phyloP scores from a whole-genome alignment of 2,888 invertebrate species.

The Uloborus plumipes region DNA sequence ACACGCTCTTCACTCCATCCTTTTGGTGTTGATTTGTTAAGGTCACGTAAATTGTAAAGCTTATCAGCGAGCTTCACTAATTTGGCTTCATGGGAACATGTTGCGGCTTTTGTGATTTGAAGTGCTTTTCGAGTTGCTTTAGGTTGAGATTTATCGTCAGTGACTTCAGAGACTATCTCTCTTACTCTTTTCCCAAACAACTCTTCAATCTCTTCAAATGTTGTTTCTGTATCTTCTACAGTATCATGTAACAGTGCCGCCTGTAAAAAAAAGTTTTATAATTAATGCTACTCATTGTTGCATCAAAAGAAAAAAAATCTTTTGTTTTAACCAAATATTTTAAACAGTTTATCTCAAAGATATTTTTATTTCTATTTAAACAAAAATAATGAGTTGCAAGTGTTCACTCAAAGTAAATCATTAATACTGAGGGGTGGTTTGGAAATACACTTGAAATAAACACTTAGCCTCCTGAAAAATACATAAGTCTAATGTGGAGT shows the following conservation, averaged over 20 bases:
- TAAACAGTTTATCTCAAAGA: too few species aligned
- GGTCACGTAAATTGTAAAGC: constrained; percentile 83
- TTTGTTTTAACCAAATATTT: too few species aligned
- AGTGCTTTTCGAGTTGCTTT: constrained; percentile 77
- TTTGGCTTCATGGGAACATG: constrained; percentile 77
- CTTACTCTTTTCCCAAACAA: constrained; percentile 75
- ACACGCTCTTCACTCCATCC: constrained; percentile 78
- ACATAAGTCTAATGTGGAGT: too few species aligned
- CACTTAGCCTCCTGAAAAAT: too few species aligned
- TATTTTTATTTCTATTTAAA: too few species aligned
- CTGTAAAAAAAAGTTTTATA: constrained; percentile 72
- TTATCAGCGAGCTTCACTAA: constrained; percentile 86
- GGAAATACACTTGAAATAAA: too few species aligned
- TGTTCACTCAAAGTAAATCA: too few species aligned
- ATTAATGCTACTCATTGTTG: too few species aligned
- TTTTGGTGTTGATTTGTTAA: constrained; percentile 74
- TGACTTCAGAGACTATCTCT: constrained; percentile 73
- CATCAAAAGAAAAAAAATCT: too few species aligned
- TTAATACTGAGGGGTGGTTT: too few species aligned
- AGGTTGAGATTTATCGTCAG: constrained; percentile 81
- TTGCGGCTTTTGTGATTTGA: constrained; percentile 78
- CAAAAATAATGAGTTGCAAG: too few species aligned
- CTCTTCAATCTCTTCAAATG: constrained; percentile 78
- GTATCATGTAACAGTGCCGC: constrained; percentile 86
- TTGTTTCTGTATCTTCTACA: constrained; percentile 86